Evolutionary conservation across 2,797 vertebrate genomes (phyloP).

Genomic region (Pipistrellus pygmaeus): DNA sequence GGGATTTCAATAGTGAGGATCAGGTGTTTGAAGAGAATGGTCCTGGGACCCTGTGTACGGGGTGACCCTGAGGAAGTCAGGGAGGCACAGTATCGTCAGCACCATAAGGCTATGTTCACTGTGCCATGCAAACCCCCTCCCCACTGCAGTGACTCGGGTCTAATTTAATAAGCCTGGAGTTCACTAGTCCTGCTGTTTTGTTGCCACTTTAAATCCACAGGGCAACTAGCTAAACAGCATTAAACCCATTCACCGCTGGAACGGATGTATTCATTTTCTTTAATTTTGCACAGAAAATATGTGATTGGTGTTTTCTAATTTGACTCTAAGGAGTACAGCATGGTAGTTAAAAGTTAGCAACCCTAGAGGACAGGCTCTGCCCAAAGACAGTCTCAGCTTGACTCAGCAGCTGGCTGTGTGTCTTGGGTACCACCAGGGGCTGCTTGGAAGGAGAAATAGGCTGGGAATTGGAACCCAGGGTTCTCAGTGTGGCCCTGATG

Average conservation of each 20-base stretch:
- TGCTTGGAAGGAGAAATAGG: not conserved
- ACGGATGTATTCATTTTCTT: constrained; percentile 70
- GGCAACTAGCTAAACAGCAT: constrained; percentile 53
- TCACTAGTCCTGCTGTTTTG: constrained; percentile 46
- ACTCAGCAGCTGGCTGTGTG: not conserved
- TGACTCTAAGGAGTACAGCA: constrained; percentile 52
- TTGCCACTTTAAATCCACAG: constrained; percentile 69
- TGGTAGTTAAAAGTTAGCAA: constrained; percentile 58
- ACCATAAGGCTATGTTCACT: not conserved
- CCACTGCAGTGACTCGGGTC: constrained; percentile 1
- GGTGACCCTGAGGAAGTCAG: not conserved
- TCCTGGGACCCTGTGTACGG: too few species aligned
- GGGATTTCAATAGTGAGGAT: not conserved
- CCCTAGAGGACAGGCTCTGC: not conserved
- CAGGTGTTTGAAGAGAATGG: not conserved
- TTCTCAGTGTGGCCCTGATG: not conserved
- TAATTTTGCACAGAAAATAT: constrained; percentile 70
- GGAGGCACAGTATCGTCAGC: not conserved
- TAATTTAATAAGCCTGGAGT: constrained; percentile 33
- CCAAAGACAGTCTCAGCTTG: not conserved
- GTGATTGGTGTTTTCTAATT: constrained; percentile 59
- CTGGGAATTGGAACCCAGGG: not conserved
- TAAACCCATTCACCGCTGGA: constrained; percentile 60
- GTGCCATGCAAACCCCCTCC: not conserved
- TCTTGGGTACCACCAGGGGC: not conserved